Evolutionary conservation across 2,888 invertebrate genomes (phyloP).

Genomic region (Scelioninae gen. 2): DNA sequence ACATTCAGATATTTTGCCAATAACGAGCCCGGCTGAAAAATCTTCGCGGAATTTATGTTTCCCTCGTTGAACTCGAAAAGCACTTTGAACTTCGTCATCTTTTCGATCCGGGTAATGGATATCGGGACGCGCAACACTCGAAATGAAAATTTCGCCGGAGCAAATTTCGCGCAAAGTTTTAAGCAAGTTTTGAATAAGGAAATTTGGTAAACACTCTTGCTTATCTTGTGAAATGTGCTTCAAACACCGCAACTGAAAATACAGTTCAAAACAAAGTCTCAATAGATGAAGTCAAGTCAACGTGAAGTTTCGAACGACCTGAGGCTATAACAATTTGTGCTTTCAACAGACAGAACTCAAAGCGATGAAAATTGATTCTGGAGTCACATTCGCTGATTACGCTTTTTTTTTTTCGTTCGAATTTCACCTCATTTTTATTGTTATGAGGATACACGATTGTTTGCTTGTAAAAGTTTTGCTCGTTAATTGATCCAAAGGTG

Average conservation of each 20-base stretch:
- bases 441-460: no score
- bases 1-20: constrained; percentile 23
- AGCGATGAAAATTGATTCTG: constrained; percentile 51
- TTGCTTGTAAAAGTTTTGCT: no score
- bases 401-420: not conserved
- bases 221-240: constrained; percentile 50
- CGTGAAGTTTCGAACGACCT: constrained; percentile 45
- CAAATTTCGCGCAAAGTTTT: constrained; percentile 35
- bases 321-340: constrained; percentile 48
- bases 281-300: constrained; percentile 47
- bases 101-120: constrained; percentile 41
- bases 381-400: constrained; percentile 31
- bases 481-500: no score
- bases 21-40: constrained; percentile 5
- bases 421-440: no score
- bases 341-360: constrained; percentile 37
- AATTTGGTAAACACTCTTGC: constrained; percentile 55
- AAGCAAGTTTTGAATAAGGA: constrained; percentile 43
- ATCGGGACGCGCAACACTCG: constrained; percentile 17
- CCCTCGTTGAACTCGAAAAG: not conserved
- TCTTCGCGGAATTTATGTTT: constrained; percentile 7
- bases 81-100: constrained; percentile 39
- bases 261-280: constrained; percentile 56
- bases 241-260: constrained; percentile 52
- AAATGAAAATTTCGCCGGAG: constrained; percentile 40